Base-by-base conservation (phyloP, 2,888 invertebrate genomes). In the Drosophila atroscutellata region DNA sequence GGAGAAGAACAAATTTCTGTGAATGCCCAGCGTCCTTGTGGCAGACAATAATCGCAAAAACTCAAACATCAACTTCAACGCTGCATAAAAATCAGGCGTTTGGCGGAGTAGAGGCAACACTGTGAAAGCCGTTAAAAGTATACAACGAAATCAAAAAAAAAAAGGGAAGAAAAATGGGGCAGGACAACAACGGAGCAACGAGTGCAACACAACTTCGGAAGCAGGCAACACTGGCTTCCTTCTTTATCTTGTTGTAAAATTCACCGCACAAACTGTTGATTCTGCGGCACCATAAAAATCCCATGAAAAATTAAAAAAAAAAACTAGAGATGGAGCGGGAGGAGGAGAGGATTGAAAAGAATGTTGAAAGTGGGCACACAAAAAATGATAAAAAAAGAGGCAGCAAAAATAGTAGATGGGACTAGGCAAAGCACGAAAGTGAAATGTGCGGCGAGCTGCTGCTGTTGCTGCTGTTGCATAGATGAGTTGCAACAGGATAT, bases 221-320 rank as follows among this genome's bases (percentile, higher is more conserved):
- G 50, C 68, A 32, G 68, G 45, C 56, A 66, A 72, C 73, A 67
- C 50, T 56, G 52, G 50, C 47, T 56, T 77, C 69, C 75, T 86
- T 83, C 83, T 86, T 88, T 86, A 85, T 87, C 86, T 86, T 86
- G 90, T 90, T 91, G 92, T 91, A 83, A 89, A 89, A 91, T 91
- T 90, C 91, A 87, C 89, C 89, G 90, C 91, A 91, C 92, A 91
- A 91, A 90, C 92, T 92, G 91, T 89, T 90, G 91, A 91, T 91
- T 90, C 90, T 87, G 88, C 77, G 91, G 90, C 82, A 80, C 91
- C 85, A 92, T 91, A 91, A 91, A 91, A 92, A 90, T 87, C 81
- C 91, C 89, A 87, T 86, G 81, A 91, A 91, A 91, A 91, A 86
- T 78, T 67, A 61, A 24, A 24, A 64, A 73, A 83, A 80, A 74